Percentiles rank a stretch among this genome's conserved stretches.
Conservation (phyloP, 2,888 invertebrate genomes). For the Phasia obesa region DNA sequence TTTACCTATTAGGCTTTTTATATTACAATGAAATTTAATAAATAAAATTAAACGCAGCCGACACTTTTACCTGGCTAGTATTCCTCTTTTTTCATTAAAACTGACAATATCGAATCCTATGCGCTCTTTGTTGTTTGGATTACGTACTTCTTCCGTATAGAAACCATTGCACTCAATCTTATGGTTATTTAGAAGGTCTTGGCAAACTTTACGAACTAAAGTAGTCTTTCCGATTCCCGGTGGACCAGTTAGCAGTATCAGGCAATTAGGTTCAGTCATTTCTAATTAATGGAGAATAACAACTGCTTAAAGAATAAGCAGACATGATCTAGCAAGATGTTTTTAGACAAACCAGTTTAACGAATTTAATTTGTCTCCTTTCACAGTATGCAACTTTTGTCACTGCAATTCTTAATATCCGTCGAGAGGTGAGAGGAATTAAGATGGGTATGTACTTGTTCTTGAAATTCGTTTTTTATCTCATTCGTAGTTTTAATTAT, state of each 20-base stretch:
- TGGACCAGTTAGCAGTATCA: constrained; percentile 50
- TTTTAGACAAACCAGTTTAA: too few species aligned
- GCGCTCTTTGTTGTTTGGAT: constrained; percentile 79
- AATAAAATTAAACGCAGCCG: background rate
- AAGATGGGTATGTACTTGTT: too few species aligned
- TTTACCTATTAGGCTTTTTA: too few species aligned
- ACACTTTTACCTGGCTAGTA: constrained; percentile 83
- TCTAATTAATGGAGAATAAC: background rate
- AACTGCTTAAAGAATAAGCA: too few species aligned
- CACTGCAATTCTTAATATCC: too few species aligned
- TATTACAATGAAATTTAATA: background rate
- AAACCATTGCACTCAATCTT: constrained; percentile 83
- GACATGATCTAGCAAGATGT: too few species aligned
- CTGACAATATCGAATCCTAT: constrained; percentile 87
- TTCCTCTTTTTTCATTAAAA: constrained; percentile 82
- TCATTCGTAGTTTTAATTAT: too few species aligned
- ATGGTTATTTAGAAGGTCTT: constrained; percentile 73
- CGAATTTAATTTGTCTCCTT: too few species aligned
- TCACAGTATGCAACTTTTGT: too few species aligned
- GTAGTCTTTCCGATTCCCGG: constrained; percentile 88
- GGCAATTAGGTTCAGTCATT: constrained; percentile 59
- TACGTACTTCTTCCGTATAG: constrained; percentile 86
- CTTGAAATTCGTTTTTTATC: too few species aligned
- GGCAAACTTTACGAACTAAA: constrained; percentile 83
- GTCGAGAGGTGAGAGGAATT: too few species aligned